Conservation (phyloP, 2,797 vertebrate genomes). For the Ctenosaura bakeri region DNA sequence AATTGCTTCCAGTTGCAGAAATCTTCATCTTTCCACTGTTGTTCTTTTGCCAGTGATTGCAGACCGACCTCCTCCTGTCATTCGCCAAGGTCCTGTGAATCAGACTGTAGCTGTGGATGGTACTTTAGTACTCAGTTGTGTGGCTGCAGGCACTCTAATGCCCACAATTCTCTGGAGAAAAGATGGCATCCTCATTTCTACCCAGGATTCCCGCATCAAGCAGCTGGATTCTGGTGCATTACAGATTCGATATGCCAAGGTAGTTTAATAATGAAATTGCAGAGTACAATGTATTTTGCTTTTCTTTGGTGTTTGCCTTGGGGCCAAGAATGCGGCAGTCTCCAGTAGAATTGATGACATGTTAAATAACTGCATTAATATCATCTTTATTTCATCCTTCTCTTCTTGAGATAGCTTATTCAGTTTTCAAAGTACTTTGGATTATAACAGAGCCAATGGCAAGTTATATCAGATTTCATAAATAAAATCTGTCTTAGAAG, state of each 20-base stretch:
- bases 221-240: conserved; percentile 90
- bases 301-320: conserved; percentile 34
- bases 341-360: conserved; percentile 50
- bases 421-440: conserved; percentile 47
- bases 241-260: conserved; percentile 97
- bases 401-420: conserved; percentile 46
- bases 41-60: conserved; percentile 88
- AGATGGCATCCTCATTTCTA: conserved; percentile 90
- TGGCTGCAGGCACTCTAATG: conserved; percentile 88
- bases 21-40: conserved; percentile 78
- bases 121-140: conserved; percentile 90
- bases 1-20: conserved; percentile 91
- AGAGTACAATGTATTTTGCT: conserved; percentile 15
- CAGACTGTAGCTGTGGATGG: conserved; percentile 97
- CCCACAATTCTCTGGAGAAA: conserved; percentile 97
- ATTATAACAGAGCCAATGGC: conserved; percentile 48
- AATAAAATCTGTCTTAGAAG: conserved; percentile 42
- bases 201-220: conserved; percentile 95
- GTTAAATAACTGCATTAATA: conserved; percentile 53
- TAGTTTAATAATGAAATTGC: conserved; percentile 67
- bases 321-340: conserved; percentile 25
- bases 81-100: conserved; percentile 95
- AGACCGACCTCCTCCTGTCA: conserved; percentile 95
- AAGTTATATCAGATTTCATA: conserved; percentile 59
- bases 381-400: conserved; percentile 51